Conservation (phyloP, 1,140 invertebrate species). For the Drosophila nigromelanica region DNA sequence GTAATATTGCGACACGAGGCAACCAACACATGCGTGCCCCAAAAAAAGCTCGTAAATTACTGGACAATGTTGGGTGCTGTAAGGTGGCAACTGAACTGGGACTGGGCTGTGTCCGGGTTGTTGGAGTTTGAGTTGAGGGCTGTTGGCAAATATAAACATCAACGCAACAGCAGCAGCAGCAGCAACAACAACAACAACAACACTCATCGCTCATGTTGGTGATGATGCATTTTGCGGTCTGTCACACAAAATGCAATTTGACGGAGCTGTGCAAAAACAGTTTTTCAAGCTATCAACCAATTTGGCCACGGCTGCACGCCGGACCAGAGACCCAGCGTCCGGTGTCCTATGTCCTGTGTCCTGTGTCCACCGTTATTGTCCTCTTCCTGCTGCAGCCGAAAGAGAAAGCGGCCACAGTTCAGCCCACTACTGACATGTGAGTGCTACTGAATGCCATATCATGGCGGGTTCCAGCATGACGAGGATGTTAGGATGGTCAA, state of each 20-base stretch:
- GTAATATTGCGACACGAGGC: conserved; percentile 55
- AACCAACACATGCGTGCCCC: conserved; percentile 72
- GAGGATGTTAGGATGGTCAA: conserved; percentile 26
- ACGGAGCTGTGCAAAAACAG: conserved; percentile 83
- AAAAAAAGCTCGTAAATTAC: conserved; percentile 81
- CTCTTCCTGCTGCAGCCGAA: conserved; percentile 6
- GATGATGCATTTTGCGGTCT: conserved; percentile 84
- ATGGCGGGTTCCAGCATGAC: conserved; percentile 47
- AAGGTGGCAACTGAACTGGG: background rate
- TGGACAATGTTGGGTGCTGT: conserved; percentile 62
- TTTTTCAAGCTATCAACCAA: conserved; percentile 84
- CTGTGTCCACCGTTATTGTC: conserved; percentile 24
- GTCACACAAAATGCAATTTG: conserved; percentile 83
- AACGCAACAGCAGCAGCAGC: conserved; percentile 49
- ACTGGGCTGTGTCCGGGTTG: background rate
- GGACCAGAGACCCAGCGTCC: conserved; percentile 33
- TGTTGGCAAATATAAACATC: conserved; percentile 81
- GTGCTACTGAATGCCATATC: conserved; percentile 69
- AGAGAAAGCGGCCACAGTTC: conserved; percentile 15
- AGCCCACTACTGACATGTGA: conserved; percentile 51
- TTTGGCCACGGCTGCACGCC: conserved; percentile 81
- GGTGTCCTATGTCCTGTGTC: conserved; percentile 15
- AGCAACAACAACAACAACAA: conserved; percentile 51
- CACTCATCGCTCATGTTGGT: conserved; percentile 84
- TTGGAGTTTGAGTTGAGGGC: conserved; percentile 16